Percentiles rank a stretch among this genome's conserved stretches.
phyloP scores from a whole-genome alignment of 1,140 invertebrate genomes.

The Zaprionus lachaisei region DNA sequence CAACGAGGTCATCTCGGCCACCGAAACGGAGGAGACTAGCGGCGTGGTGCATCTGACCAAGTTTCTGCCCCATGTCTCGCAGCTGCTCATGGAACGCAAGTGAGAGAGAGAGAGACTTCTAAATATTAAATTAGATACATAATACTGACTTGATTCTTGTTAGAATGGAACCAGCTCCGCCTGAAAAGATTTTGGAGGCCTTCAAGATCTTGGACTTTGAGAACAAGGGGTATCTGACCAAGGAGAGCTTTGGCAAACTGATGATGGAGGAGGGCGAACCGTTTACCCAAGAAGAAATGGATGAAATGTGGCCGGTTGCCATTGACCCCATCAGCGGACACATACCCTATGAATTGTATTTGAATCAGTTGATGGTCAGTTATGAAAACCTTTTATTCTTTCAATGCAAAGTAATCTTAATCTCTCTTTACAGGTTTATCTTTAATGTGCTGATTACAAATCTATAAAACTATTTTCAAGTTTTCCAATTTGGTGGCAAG shows the following conservation, averaged over 20 bases:
- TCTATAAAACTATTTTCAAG: too few relatives aligned
- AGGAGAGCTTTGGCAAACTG: constrained; percentile 88
- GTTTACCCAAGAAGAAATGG: constrained; percentile 93
- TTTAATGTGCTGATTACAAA: constrained; percentile 29
- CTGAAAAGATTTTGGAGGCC: constrained; percentile 92
- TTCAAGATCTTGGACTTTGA: constrained; percentile 93
- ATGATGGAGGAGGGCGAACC: constrained; percentile 94
- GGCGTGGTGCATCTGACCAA: constrained; percentile 88
- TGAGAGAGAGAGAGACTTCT: constrained; percentile 7
- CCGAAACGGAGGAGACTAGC: constrained; percentile 90
- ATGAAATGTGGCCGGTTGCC: constrained; percentile 95
- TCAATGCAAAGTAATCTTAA: neutral
- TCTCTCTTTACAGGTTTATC: constrained; percentile 54
- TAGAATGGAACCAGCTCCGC: constrained; percentile 88
- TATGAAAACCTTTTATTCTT: neutral
- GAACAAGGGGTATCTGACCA: constrained; percentile 89
- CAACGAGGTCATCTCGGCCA: constrained; percentile 91
- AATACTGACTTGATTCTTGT: neutral
- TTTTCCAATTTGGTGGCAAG: too few relatives aligned
- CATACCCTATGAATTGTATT: constrained; percentile 92
- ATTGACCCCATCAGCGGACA: constrained; percentile 91
- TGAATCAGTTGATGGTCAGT: constrained; percentile 89
- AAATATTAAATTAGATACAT: too few relatives aligned
- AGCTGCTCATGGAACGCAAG: constrained; percentile 85
- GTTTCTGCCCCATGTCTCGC: constrained; percentile 89